Base-by-base conservation (phyloP, 2,797 vertebrate species). In the Hyperoplus immaculatus region DNA sequence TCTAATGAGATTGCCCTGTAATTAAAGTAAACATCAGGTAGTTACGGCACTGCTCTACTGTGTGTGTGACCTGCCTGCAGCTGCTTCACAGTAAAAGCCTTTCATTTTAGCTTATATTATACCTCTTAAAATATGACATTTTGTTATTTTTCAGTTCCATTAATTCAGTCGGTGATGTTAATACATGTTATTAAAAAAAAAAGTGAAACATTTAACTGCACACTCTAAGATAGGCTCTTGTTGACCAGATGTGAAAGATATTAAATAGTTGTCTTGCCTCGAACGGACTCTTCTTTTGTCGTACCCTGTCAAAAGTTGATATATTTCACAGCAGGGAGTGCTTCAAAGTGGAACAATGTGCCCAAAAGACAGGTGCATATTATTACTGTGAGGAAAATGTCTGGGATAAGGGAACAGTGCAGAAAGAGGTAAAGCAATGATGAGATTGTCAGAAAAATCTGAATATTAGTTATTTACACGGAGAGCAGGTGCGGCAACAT, bases 381-480 rank as follows among this genome's bases (percentile, higher is more conserved):
- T 58, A 55, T 38, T n/a, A 51, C 62, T 14, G 13, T 36, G 42
- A 50, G 18, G 43, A 42, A 62, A 55, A 47, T 46, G 43, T 66
- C 54, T 5, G 36, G 2, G 7, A 38, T 29, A 29, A 36, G 46
- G 43, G 41, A 70, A 61, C 56, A 47, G 10, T 11, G 43, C 29
- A 43, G 53, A 64, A 64, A 64, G 14, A 14, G 12, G 50, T 55
- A 50, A 61, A 11, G 57, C 42, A 4, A 15, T 70, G 61, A 70
- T 57, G 29, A 57, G 43, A 41, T 46, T 45, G 46, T 51, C 67
- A 69, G 42, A 70, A 29, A 42, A 51, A 66, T 68, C 59, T 51
- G 57, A 81, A 66, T 74, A 70, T 73, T 49, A 73, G 62, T 78
- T 87, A 74, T 83, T 87, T 84, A 69, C 65, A 39, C 60, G 69